Evolutionary conservation across 2,888 invertebrate genomes (phyloP), one percentile per base, ranked within the genome.

Genomic region (Parochlus steinenii): DNA sequence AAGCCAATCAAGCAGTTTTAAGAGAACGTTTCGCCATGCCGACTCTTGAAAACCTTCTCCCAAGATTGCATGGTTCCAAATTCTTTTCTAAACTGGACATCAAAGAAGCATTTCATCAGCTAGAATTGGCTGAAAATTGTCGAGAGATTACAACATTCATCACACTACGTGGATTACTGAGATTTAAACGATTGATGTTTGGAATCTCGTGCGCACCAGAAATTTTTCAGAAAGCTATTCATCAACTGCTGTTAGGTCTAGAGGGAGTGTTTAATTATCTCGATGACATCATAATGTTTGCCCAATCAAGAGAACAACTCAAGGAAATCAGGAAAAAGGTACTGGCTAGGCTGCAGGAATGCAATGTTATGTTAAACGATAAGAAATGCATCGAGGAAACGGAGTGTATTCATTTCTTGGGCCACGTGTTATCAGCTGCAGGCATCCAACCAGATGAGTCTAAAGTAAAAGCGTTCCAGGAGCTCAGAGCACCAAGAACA

Each of bases 151-250:
- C 55, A 25, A 54, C 52, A 4, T 58, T 58, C 39, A 48, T 49
- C 5, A 53, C 55, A 4, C 44, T 44, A 15, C 43, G 42, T 23
- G 55, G 55, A 1, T 31, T 58, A 8, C 54, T 39, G 37, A 39
- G 51, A 18, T 61, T 53, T 39, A 58, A 56, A 42, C 28, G 55
- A 10, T 20, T 56, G 6, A 52, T 52, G 49, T 56, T 56, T 39
- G 55, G 54, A 0, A 49, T 60, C 7, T 46, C 45, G 3, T 54
- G 54, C 32, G 62, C 62, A 4, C 52, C 55, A 1, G 61, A 60
- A 45, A 44, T 55, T 2, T 61, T 56, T 40, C 55, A 59, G 44
- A 53, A 57, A 44, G 47, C 46, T 3, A 37, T 61, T 17, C 50
- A 52, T 39, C 41, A 43, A 40, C 46, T 56, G 6, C 31, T 60